Evolutionary conservation across 2,888 invertebrate species (phyloP).

Genomic region (Ceraclea dissimilis): DNA sequence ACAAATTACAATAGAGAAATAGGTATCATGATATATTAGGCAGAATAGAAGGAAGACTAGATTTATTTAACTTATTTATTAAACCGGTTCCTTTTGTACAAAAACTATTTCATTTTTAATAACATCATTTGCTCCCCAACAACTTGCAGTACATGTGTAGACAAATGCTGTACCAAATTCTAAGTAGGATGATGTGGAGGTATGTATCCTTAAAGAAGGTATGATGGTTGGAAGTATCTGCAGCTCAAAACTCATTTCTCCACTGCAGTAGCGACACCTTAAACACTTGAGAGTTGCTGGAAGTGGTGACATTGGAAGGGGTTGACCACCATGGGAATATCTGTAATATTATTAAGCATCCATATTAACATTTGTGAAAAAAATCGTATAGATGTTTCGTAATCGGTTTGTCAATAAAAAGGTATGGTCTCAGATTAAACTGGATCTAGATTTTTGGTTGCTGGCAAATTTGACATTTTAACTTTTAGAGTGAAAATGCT

Average conservation of each 20-base stretch:
- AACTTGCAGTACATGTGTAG: conserved; percentile 76
- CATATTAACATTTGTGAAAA: no score
- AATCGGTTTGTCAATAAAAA: no score
- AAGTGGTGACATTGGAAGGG: conserved; percentile 63
- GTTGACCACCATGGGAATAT: conserved; percentile 65
- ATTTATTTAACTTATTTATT: conserved; percentile 1
- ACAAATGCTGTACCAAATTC: conserved; percentile 85
- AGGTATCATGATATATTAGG: no score
- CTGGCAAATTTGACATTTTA: no score
- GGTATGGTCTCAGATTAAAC: no score
- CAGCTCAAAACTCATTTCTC: conserved; percentile 68
- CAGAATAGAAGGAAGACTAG: no score
- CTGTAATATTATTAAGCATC: conserved; percentile 40
- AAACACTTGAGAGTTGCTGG: conserved; percentile 36
- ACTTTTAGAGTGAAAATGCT: no score
- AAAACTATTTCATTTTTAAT: conserved; percentile 59
- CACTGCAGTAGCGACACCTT: conserved; percentile 63
- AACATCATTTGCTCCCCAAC: conserved; percentile 68
- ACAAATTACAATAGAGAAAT: no score
- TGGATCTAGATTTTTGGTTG: no score
- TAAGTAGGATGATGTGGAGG: conserved; percentile 47
- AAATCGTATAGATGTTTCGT: no score
- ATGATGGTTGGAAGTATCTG: conserved; percentile 79
- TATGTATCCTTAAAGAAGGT: conserved; percentile 55
- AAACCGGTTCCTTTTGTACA: conserved; percentile 16